Base-by-base conservation (phyloP, 2,113 vertebrate species). In the Pholis gunnellus region DNA sequence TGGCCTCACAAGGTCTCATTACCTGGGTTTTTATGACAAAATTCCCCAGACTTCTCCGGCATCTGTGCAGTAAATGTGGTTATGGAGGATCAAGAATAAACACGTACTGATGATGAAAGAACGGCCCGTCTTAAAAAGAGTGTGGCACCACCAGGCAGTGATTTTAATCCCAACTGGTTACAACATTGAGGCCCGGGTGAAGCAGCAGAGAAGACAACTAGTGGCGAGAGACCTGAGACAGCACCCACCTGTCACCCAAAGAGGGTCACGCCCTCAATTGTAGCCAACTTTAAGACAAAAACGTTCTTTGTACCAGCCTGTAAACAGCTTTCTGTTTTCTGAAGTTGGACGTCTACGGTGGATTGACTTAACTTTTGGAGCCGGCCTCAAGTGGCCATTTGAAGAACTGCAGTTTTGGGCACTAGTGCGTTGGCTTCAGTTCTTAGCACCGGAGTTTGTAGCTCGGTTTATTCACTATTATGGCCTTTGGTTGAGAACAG, bases 31-130 rank as follows among this genome's bases (percentile, higher is more conserved):
- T 82, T 71, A 31, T 36, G 66, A 44, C 69, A 48, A 14, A 52
- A 77, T 64, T 57, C 59, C 56, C n/a, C 18, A 46, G 74, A 20
- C 20, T 38, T 48, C 29, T 64, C 61, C 57, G 29, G 64, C 40
- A 65, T 79, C 80, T 80, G 25, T 69, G 59, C 13, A 34, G 29
- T 20, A 82, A 22, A 54, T 66, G 61, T 63, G 86, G 72, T 88
- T 15, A 75, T 2, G 63, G 73, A 66, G 54, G 66, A 74, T 71
- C 36, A 78, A 70, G 46, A 67, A 72, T 63, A 61, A 80, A 80
- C 46, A 31, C 22, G 76, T 25, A 31, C 22, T 64, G 63, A 59
- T 69, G 38, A 87, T 68, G 36, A 79, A 78, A 79, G 74, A 46
- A 36, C 34, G 1, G 74, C 25, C 48, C 18, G 14, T 17, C 36